Evolutionary conservation across 1,140 invertebrate species (phyloP), one percentile per base, ranked within the genome.

Genomic region (Zaprionus kolodkinae): DNA sequence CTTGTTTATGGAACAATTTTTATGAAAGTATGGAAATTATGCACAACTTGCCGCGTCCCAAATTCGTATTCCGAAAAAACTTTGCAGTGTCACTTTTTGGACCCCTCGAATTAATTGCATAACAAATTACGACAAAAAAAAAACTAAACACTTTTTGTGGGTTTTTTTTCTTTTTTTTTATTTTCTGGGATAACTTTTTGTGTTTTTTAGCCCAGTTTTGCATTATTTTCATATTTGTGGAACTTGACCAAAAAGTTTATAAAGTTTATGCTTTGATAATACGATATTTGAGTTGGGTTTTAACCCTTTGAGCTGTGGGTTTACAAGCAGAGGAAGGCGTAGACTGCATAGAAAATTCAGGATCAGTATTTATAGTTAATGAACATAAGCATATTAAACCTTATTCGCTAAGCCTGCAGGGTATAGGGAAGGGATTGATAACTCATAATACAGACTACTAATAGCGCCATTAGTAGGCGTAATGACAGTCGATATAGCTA

Each of bases 101-200:
- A 71, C 62, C 78, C 81, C 76, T 71, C 75, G 59, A 78, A 72
- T 84, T 86, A 86, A 82, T 82, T 84, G 72, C 76, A 72, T 79
- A 76, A 76, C 76, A 79, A 83, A 83, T 83, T 82, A 71, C 60
- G 77, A 50, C 57, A 45, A 45, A 45, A n/a, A 45, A 81, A 73
- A 50, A 50, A 50, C 45, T 50, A 50, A 50, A 25, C 17, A 25
- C 17, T 12, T 50, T 50, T 50, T 50, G 10, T 5, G 45, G 38
- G 38, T 0, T n/a, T 40, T 4, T 35, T 35, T 40, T 40, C 27
- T 30, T 3, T 30, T 30, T 30, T 30, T 30, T 30, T 30, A 0
- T 30, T 30, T 30, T 30, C 4, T 30, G 27, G 6, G 43, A 9
- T 7, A 50, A 50, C 45, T 50, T 50, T 50, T 50, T 25, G 45